Base-by-base conservation (phyloP, 2,888 invertebrate species). In the Yponomeuta evonymella region DNA sequence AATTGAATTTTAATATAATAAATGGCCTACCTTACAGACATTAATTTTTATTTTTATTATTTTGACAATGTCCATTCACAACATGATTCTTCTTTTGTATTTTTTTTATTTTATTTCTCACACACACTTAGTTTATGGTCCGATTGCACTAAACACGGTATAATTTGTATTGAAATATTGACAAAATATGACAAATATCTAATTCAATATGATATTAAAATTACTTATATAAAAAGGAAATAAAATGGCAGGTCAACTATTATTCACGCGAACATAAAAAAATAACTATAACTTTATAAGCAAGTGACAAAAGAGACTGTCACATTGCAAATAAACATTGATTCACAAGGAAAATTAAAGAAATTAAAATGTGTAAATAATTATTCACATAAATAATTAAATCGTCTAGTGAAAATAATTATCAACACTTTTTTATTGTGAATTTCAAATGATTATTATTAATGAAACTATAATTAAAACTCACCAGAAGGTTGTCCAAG, bases 21-120 rank as follows among this genome's bases (percentile, higher is more conserved):
- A 83, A 80, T 79, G 89, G 90, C 92, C 91, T 92, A 92, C 92
- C 92, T 92, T 91, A 92, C 91, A 92, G 91, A 92, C 91, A 90
- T 88, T 88, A 80, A 78, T 87, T 82, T 81, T 75, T 5, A 72
- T 74, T 73, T 72, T 73, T 72, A 75, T 71, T 74, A 76, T 78
- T 79, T 81, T 76, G 74, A 80, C 87, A 90, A 89, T 87, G 86
- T 86, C 89, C 88, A 89, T 90, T 91, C 90, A 89, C 90, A 89
- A 89, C 85, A 88, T 84, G 85, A 84, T 86, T 84, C 87, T 87
- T 88, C 74, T 81, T 83, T 79, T 78, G 75, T 51, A 70, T 8
- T 43, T 43, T 43, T 43, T 43, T 43, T 33, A 33, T 33, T 33
- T 43, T 43, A 43, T 43, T 43, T 43, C 9, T 71, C 51, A 69